Conservation (phyloP, 2,113 vertebrate genomes). For the Natator depressus region DNA sequence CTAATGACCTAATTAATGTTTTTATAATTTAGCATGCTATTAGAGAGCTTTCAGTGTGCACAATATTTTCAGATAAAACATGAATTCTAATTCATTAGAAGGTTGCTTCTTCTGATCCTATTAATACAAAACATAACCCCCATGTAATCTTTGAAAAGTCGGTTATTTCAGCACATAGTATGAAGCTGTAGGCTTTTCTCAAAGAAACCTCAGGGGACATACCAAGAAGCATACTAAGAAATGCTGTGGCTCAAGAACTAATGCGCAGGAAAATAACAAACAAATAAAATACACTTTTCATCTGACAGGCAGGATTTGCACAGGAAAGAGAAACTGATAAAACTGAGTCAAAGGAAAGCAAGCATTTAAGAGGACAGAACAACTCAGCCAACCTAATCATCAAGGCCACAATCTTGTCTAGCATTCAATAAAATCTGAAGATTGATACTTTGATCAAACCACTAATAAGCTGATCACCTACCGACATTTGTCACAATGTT, state of each 20-base stretch:
- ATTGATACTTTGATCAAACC: neutral
- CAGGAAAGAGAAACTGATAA: conserved; percentile 11
- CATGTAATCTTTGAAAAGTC: conserved; percentile 35
- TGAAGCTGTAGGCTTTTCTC: conserved; percentile 16
- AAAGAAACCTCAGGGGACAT: neutral
- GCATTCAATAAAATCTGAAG: neutral
- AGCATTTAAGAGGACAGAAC: neutral
- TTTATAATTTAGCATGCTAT: conserved; percentile 71
- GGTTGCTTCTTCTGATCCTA: conserved; percentile 66
- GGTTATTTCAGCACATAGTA: neutral
- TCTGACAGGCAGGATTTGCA: conserved; percentile 2
- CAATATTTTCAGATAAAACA: conserved; percentile 56
- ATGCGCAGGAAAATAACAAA: neutral
- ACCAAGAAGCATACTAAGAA: conserved; percentile 1
- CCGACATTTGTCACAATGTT: neutral
- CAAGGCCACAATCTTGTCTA: neutral
- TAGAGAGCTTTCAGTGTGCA: conserved; percentile 53
- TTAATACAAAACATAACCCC: conserved; percentile 69
- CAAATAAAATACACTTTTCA: conserved; percentile 11
- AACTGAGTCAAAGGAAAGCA: conserved; percentile 24
- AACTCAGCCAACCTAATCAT: neutral
- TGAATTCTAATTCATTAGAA: conserved; percentile 53
- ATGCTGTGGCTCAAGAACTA: conserved; percentile 19
- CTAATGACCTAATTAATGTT: conserved; percentile 76
- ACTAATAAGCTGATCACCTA: neutral